Percentiles rank a stretch among this genome's conserved stretches.
phyloP scores from a whole-genome alignment of 1,140 invertebrate genomes.

The Reticulitermes speratus region DNA sequence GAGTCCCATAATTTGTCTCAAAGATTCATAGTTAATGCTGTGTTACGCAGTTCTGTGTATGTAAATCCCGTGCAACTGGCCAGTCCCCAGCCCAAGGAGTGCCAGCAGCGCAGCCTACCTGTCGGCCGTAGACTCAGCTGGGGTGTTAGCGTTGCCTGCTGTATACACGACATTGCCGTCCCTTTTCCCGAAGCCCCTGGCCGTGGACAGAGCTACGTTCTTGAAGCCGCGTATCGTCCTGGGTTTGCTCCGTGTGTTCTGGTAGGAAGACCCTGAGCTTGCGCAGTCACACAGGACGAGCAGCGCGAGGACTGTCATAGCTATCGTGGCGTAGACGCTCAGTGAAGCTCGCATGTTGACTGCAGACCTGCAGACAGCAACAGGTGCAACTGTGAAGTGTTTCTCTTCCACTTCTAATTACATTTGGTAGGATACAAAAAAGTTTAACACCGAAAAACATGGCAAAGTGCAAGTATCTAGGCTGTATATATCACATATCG shows the following conservation, averaged over 20 bases:
- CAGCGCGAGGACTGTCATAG: background rate
- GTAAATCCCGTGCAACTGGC: too few relatives aligned
- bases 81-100: too few relatives aligned
- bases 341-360: background rate
- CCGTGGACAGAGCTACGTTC: slow-evolving; percentile 56
- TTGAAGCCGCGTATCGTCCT: slow-evolving; percentile 57
- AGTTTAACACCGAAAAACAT: too few relatives aligned
- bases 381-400: background rate
- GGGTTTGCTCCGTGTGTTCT: slow-evolving; percentile 44
- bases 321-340: background rate
- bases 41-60: too few relatives aligned
- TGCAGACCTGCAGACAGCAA: slow-evolving; percentile 17
- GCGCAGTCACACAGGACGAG: background rate
- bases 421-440: too few relatives aligned
- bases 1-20: too few relatives aligned
- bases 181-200: slow-evolving; percentile 56
- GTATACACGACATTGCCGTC: slow-evolving; percentile 24
- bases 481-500: too few relatives aligned
- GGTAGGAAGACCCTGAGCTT: slow-evolving; percentile 15
- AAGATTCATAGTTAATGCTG: too few relatives aligned
- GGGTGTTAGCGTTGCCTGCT: background rate
- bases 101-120: background rate
- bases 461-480: too few relatives aligned
- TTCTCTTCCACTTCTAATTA: too few relatives aligned
- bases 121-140: background rate